Evolutionary conservation across 1,140 invertebrate species (phyloP).

Genomic region (Pygmarrhopalites habei): DNA sequence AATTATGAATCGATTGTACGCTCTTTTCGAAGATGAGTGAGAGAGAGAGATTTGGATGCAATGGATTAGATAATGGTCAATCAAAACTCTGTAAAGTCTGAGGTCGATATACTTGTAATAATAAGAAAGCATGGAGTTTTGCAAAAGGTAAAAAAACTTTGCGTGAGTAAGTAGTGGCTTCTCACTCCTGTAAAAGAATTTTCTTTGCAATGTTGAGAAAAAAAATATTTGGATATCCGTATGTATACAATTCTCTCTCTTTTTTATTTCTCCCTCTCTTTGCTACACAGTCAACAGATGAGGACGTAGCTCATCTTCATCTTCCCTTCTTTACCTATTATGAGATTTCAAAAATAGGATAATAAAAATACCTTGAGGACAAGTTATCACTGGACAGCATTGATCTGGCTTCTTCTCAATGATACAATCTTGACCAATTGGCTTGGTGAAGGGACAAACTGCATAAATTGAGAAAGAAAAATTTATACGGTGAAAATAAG

Average conservation of each 20-base stretch:
- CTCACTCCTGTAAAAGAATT: too few relatives aligned
- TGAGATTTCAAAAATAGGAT: too few relatives aligned
- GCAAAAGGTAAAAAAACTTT: conserved; percentile 3
- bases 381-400: conserved; percentile 86
- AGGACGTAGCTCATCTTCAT: too few relatives aligned
- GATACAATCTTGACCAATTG: conserved; percentile 81
- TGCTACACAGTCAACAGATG: too few relatives aligned
- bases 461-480: too few relatives aligned
- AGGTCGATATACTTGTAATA: conserved; percentile 24
- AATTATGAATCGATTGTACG: conserved; percentile 24
- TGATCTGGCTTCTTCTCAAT: conserved; percentile 82
- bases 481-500: too few relatives aligned
- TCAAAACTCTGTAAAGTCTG: conserved; percentile 11
- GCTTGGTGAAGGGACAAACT: conserved; percentile 87
- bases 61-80: conserved; percentile 11
- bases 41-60: not conserved
- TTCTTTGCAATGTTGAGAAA: too few relatives aligned
- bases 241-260: too few relatives aligned
- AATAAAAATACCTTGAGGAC: conserved; percentile 84
- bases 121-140: not conserved
- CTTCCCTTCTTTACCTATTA: too few relatives aligned
- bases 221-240: too few relatives aligned
- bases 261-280: too few relatives aligned
- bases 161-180: conserved; percentile 5
- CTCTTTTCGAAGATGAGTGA: too few relatives aligned